These are phyloP conservation scores for Operophtera brumata DNA, from an alignment of 2,888 invertebrate species.

Conservation along the genomic window DNA sequence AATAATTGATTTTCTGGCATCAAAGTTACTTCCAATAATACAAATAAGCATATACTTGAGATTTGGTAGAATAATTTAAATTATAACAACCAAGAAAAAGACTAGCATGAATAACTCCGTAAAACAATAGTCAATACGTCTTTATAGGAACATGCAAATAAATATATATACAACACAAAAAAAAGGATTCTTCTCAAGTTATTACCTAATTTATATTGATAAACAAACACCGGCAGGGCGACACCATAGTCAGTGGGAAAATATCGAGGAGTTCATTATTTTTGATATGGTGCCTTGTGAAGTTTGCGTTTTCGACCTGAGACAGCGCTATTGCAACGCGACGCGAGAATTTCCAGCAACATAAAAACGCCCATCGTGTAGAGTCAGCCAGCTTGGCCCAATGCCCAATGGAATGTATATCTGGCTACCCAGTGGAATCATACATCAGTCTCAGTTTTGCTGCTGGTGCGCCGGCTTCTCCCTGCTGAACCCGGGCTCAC, in stretches of 20 bases:
- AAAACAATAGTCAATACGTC: slow-evolving; percentile 34
- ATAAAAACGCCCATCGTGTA: neutral
- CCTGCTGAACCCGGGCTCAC: slow-evolving; percentile 51
- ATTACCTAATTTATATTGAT: neutral
- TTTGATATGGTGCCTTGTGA: no score
- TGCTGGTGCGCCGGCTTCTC: slow-evolving; percentile 73
- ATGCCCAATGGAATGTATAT: slow-evolving; percentile 43
- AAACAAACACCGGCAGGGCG: no score
- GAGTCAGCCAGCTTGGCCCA: neutral
- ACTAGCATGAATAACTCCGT: slow-evolving; percentile 36
- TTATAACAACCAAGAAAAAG: slow-evolving; percentile 27
- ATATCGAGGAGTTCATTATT: no score
- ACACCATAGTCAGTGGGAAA: neutral
- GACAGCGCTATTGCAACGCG: neutral
- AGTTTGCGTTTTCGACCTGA: neutral
- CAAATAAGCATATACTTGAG: neutral
- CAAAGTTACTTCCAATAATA: no score
- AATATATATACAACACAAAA: neutral
- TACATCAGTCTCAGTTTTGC: slow-evolving; percentile 81
- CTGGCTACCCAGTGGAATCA: slow-evolving; percentile 59
- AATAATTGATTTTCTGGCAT: no score
- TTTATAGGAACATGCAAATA: slow-evolving; percentile 15
- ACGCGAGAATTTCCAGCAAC: neutral
- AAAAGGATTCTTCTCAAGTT: neutral
- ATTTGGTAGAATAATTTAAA: slow-evolving; percentile 14